Conservation (phyloP, 1,140 invertebrate genomes). For the Drosophila tristis region DNA sequence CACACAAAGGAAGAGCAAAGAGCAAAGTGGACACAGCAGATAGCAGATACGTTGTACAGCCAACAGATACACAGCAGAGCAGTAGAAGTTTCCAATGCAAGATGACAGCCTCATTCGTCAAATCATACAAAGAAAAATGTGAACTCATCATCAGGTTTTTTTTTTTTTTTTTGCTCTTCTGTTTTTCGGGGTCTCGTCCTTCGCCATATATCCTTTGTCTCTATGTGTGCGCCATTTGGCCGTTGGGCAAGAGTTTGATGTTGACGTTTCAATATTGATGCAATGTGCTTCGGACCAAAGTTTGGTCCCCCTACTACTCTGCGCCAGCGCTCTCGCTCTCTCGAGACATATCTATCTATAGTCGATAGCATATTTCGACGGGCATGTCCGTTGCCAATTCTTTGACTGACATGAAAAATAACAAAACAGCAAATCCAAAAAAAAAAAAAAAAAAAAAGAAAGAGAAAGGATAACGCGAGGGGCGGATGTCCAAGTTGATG, state of each 20-base stretch:
- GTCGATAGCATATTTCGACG: conserved; percentile 71
- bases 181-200: conserved; percentile 35
- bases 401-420: conserved; percentile 81
- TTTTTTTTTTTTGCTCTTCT: conserved; percentile 25
- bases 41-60: background rate
- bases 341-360: conserved; percentile 30
- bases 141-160: conserved; percentile 77
- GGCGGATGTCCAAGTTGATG: conserved; percentile 54
- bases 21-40: conserved; percentile 39
- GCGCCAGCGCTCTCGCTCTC: conserved; percentile 1
- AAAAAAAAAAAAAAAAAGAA: conserved; percentile 23
- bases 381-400: conserved; percentile 78
- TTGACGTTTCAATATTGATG: conserved; percentile 83
- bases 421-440: conserved; percentile 80
- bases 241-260: conserved; percentile 74
- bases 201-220: conserved; percentile 16
- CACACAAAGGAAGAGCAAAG: conserved; percentile 65
- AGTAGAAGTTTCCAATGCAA: conserved; percentile 69
- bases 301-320: conserved; percentile 37
- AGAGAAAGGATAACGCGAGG: conserved; percentile 62
- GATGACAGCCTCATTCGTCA: conserved; percentile 81
- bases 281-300: conserved; percentile 65
- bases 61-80: conserved; percentile 12
- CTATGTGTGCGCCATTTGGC: conserved; percentile 64
- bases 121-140: conserved; percentile 82